Conservation (phyloP, 2,888 invertebrate species). For the Zonitis immaculata region DNA sequence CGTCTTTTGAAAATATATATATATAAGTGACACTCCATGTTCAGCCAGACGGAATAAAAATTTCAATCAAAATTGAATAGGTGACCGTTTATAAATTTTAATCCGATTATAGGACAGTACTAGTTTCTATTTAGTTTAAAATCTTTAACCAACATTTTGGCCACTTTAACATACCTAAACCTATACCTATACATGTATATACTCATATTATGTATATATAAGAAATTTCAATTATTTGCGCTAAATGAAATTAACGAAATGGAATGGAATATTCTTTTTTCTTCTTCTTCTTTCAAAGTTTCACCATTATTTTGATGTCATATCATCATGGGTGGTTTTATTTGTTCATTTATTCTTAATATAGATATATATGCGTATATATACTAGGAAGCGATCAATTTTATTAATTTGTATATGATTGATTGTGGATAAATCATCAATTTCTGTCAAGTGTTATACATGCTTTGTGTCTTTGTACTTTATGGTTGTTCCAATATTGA, state of each 20-base stretch:
- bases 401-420: not conserved
- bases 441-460: not conserved
- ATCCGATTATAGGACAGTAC: slow-evolving; percentile 27
- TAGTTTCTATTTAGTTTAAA: slow-evolving; percentile 1
- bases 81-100: slow-evolving; percentile 28
- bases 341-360: too few species aligned
- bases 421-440: not conserved
- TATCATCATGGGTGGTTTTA: not conserved
- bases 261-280: too few species aligned
- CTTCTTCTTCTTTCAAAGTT: too few species aligned
- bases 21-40: slow-evolving; percentile 33
- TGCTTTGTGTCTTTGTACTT: not conserved
- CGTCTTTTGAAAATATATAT: slow-evolving; percentile 17
- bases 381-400: too few species aligned
- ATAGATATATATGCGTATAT: too few species aligned
- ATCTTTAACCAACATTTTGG: slow-evolving; percentile 1
- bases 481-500: not conserved
- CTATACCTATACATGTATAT: too few species aligned
- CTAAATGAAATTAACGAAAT: not conserved
- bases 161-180: slow-evolving; percentile 1
- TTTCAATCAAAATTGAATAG: slow-evolving; percentile 25
- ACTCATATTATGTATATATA: too few species aligned
- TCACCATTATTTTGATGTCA: too few species aligned
- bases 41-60: slow-evolving; percentile 35
- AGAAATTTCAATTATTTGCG: not conserved